phyloP scores from a whole-genome alignment of 2,797 vertebrate genomes.

The Sorex maritimensis region DNA sequence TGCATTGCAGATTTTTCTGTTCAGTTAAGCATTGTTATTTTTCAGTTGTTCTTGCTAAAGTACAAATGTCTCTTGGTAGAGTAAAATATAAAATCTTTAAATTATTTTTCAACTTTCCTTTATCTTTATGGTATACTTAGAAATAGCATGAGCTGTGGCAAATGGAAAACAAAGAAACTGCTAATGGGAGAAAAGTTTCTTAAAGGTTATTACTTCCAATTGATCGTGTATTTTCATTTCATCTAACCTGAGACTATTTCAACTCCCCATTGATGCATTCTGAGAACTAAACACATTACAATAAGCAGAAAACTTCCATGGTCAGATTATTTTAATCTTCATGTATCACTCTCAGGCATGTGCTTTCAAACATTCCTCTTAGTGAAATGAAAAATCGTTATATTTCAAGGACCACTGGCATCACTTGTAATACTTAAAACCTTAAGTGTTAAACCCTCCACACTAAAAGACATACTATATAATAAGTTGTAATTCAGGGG shows the following conservation, averaged over 20 bases:
- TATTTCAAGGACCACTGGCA: neutral
- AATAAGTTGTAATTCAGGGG: neutral
- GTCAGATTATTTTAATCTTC: neutral
- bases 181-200: neutral
- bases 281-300: neutral
- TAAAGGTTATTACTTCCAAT: neutral
- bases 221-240: neutral
- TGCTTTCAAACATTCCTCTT: constrained; percentile 11
- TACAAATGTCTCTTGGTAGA: neutral
- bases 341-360: neutral
- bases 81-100: constrained; percentile 16
- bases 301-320: neutral
- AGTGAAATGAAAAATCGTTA: constrained; percentile 1
- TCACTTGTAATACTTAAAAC: constrained; percentile 9
- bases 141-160: neutral
- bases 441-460: constrained; percentile 24
- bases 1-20: neutral
- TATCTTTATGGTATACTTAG: neutral
- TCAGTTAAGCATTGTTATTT: neutral
- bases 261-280: neutral
- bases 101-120: neutral
- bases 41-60: constrained; percentile 1
- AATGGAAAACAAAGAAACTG: neutral
- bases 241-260: neutral
- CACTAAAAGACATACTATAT: neutral